These are phyloP conservation scores for Trematomus bernacchii DNA, from an alignment of 2,797 vertebrate genomes.

Conservation along the genomic window DNA sequence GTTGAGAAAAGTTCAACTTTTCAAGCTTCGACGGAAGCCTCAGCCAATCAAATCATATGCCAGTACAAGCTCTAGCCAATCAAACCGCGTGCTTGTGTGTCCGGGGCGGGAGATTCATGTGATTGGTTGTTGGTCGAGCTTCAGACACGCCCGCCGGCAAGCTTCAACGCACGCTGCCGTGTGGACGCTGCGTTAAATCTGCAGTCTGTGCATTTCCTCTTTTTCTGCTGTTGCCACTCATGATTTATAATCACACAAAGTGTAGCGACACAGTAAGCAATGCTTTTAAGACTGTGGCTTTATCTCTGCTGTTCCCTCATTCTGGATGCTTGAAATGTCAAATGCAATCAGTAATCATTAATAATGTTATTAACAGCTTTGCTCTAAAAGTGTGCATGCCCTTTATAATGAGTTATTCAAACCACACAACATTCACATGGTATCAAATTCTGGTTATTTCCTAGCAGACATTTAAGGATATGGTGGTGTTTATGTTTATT, in stretches of 20 bases:
- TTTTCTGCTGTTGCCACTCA: constrained; percentile 48
- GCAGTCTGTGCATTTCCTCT: constrained; percentile 44
- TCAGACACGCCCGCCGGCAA: too few species aligned
- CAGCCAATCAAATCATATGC: too few species aligned
- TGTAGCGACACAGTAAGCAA: background rate
- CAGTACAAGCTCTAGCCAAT: too few species aligned
- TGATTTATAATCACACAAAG: constrained; percentile 25
- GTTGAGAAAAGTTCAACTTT: too few species aligned
- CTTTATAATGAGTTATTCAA: constrained; percentile 10
- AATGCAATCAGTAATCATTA: constrained; percentile 43
- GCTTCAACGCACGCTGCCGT: too few species aligned
- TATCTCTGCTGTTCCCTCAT: constrained; percentile 43
- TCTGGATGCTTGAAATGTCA: constrained; percentile 51
- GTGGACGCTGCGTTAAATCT: constrained; percentile 4
- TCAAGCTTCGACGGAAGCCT: too few species aligned
- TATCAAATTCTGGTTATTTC: constrained; percentile 22
- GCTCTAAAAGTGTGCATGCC: constrained; percentile 67
- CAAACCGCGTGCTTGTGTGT: too few species aligned
- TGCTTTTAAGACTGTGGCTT: constrained; percentile 36
- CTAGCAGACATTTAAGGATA: background rate
- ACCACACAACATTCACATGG: background rate
- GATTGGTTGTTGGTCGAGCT: too few species aligned
- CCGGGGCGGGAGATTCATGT: too few species aligned
- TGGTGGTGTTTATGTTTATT: background rate
- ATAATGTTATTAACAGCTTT: constrained; percentile 72